Conservation (phyloP, 1,140 invertebrate species). For the Caenorhabditis inopinata region DNA sequence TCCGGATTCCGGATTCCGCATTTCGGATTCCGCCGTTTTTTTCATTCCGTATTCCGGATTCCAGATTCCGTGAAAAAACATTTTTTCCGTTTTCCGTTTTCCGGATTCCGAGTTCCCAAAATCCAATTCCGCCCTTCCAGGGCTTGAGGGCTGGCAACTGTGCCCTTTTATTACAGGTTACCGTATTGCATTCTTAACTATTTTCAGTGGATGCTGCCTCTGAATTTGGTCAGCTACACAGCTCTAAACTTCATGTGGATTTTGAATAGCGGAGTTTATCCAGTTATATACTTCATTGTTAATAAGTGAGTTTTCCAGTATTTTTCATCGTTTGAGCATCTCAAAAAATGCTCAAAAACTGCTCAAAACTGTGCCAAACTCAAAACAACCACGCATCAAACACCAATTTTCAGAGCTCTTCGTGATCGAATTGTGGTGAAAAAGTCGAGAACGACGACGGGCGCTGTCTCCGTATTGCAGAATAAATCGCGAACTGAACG, state of each 20-base stretch:
- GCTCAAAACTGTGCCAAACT: background rate
- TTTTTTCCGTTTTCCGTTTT: no score
- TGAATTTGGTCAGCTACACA: constrained; percentile 47
- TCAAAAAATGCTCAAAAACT: no score
- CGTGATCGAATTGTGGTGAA: constrained; percentile 1
- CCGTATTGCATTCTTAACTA: background rate
- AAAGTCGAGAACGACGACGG: background rate
- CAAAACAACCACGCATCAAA: background rate
- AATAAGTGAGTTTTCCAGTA: constrained; percentile 48
- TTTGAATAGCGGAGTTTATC: constrained; percentile 56
- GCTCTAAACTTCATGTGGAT: constrained; percentile 61
- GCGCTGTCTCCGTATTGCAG: background rate
- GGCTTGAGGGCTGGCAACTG: no score
- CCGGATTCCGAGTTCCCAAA: no score
- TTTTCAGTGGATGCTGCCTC: constrained; percentile 47
- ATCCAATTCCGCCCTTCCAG: no score
- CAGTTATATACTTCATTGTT: constrained; percentile 56
- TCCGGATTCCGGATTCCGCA: no score
- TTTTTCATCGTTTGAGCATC: no score
- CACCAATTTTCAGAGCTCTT: constrained; percentile 1
- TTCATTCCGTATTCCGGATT: no score
- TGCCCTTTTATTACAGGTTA: no score
- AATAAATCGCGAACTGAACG: background rate
- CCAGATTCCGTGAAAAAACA: no score
- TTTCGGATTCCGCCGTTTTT: no score